Base-by-base conservation (phyloP, 1,140 invertebrate species). In the Plutomurus gul region DNA sequence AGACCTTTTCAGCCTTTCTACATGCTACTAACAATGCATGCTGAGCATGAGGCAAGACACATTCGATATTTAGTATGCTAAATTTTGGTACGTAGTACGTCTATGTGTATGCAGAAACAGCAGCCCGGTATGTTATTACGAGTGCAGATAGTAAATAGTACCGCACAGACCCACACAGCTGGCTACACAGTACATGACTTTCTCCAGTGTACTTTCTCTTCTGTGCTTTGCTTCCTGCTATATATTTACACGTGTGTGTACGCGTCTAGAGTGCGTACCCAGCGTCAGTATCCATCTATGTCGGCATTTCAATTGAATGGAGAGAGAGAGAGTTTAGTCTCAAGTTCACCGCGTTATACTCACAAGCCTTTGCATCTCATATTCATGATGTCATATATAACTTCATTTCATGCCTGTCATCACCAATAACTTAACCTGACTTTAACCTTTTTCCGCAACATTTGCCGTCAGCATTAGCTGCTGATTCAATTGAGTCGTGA, bases 331-430 rank as follows among this genome's bases (percentile, higher is more conserved):
- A 22, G 47, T 20, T n/a, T n/a, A n/a, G n/a, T n/a, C n/a, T n/a
- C n/a, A n/a, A n/a, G n/a, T n/a, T n/a, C n/a, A n/a, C n/a, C n/a
- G n/a, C n/a, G 40, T n/a, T 10, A 43, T 43, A 43, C 40, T 43
- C 8, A 20, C 70, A 43, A 39, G 13, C 36, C 37, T 25, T 72
- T 40, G 36, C 18, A 11, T 72, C 36, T 46, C 40, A 43, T 72
- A 72, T 40, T 40, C 36, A 40, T 40, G 70, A 40, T 72, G 46
- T 74, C 39, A 49, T 74, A 33, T 49, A 74, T 74, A 74, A 74
- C 40, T 80, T 72, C 70, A 82, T 84, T 74, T 84, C 79, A 77
- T 73, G 76, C 46, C n/a, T 78, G 51, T 51, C 73, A 76, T 74
- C 72, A 71, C 46, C 49, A 39, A 79, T 79, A 82, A 56, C 47